Base-by-base conservation (phyloP, 1,140 invertebrate genomes). In the Venustaconcha ellipsiformis region DNA sequence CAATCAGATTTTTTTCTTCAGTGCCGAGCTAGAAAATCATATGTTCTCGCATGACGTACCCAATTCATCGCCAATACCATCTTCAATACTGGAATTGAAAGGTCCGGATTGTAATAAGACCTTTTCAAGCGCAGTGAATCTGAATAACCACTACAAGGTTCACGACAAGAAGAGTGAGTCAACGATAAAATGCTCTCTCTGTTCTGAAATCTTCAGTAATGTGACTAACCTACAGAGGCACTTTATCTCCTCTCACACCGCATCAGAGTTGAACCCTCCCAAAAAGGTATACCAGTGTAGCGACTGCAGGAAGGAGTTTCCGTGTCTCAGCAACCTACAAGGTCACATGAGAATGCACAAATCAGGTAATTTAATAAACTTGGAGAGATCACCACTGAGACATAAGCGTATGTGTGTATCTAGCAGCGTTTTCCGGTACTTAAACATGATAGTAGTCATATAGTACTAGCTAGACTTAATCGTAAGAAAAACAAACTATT, bases 21-120 rank as follows among this genome's bases (percentile, higher is more conserved):
- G 95, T 65, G 94, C 95, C 0, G 96, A 98, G 88, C 88, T 97
- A 1, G 95, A 97, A 79, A 96, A 98, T 86, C 97, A 98, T 87
- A 91, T 91, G 15, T 92, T 92, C 69, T 89, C 91, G 17, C 93
- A 94, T 70, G 74, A 78, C 14, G 30, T 15, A 4, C 57, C 55
- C 17, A 71, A n/a, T n/a, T 48, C 72, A 62, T 14, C 55, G 20
- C 23, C 70, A 74, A 70, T 20, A 20, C 14, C 23, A 20, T 64
- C 57, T 17, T 14, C 55, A 12, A 68, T 59, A 26, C 57, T 59
- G 55, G 81, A 74, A 56, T 83, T 81, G n/a, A 82, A 73, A 17
- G 88, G 88, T 81, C 74, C 77, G 1, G 84, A 87, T 57, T 87
- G 86, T 75, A 71, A 80, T 63, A 81, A 85, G 37, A 80, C 58